These are phyloP conservation scores for Pachycephus smyrnensis DNA, from an alignment of 2,888 invertebrate species.

Conservation along the genomic window DNA sequence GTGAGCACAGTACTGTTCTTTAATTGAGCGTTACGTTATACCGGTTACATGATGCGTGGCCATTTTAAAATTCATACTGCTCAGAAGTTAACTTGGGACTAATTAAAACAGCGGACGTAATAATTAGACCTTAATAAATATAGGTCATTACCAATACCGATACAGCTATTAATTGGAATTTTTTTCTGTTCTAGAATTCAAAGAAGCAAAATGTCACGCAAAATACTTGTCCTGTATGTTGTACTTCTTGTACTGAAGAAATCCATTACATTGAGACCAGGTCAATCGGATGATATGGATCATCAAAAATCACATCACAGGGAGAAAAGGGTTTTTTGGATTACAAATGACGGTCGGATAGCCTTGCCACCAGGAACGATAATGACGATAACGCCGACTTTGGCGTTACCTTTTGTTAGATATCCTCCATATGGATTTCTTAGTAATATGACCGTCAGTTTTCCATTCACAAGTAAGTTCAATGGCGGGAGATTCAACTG, in stretches of 20 bases:
- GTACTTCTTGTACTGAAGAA: neutral
- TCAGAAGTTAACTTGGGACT: neutral
- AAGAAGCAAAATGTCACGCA: neutral
- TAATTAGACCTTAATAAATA: neutral
- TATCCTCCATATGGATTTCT: conserved; percentile 89
- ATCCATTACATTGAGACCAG: neutral
- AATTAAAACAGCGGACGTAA: neutral
- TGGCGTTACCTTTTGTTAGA: conserved; percentile 84
- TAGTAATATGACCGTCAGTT: conserved; percentile 85
- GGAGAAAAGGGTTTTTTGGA: conserved; percentile 86
- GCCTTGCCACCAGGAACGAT: conserved; percentile 87
- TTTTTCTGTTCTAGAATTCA: neutral
- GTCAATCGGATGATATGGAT: conserved; percentile 18
- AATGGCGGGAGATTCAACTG: neutral
- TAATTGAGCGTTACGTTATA: neutral
- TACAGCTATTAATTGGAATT: neutral
- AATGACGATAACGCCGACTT: conserved; percentile 82
- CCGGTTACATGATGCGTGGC: neutral
- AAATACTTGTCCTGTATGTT: neutral
- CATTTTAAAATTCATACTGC: neutral
- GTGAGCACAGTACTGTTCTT: neutral
- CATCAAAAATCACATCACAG: conserved; percentile 73
- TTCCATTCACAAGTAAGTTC: conserved; percentile 86
- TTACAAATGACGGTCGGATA: conserved; percentile 85
- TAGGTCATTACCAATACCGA: neutral